Conservation (phyloP, 2,888 invertebrate species). For the Drosophila incognita region DNA sequence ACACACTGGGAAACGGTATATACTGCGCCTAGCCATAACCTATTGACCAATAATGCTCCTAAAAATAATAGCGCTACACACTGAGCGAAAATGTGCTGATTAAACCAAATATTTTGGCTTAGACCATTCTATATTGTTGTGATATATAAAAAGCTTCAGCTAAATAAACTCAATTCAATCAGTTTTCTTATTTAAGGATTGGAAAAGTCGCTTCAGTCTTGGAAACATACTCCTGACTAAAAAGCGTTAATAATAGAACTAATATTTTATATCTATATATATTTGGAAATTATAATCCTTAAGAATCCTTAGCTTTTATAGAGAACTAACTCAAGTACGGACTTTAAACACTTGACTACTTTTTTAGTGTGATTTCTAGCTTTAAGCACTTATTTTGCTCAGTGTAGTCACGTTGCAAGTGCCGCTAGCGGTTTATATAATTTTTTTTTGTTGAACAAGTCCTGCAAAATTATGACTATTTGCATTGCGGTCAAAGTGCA, state of each 20-base stretch:
- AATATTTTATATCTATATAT: background rate
- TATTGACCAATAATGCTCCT: constrained; percentile 57
- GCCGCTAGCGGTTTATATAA: constrained; percentile 32
- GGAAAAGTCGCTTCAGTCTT: no score
- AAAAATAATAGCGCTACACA: constrained; percentile 45
- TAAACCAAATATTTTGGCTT: background rate
- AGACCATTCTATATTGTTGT: background rate
- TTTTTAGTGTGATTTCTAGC: background rate
- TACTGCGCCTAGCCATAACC: constrained; percentile 44
- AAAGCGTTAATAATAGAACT: background rate
- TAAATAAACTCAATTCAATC: no score
- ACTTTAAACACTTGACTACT: background rate
- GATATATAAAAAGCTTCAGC: background rate
- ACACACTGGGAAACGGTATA: constrained; percentile 10
- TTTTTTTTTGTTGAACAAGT: constrained; percentile 12
- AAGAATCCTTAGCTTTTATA: background rate
- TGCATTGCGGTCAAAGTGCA: constrained; percentile 68
- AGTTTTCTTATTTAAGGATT: no score
- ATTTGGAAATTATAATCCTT: no score
- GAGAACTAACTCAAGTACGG: no score
- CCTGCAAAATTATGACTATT: constrained; percentile 64
- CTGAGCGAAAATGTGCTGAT: constrained; percentile 22
- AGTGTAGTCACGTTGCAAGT: constrained; percentile 53
- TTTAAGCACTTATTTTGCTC: constrained; percentile 20
- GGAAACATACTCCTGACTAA: background rate